Evolutionary conservation across 2,113 vertebrate genomes (phyloP).

Genomic region (Dicrurus megarhynchus): DNA sequence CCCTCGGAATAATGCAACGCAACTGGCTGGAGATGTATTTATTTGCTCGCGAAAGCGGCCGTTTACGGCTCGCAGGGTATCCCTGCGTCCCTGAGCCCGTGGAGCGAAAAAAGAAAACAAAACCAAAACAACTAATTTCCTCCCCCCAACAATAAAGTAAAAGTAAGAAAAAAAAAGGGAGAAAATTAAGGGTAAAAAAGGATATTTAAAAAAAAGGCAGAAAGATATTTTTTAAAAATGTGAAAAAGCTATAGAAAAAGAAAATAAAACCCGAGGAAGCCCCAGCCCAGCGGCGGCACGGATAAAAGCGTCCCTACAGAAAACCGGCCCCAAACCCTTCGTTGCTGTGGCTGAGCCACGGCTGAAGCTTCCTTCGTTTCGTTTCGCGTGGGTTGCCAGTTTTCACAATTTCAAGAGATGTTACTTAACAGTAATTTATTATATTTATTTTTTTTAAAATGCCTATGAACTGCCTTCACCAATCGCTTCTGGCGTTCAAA

Average conservation of each 20-base stretch:
- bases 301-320: not conserved
- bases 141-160: not conserved
- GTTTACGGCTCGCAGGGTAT: not conserved
- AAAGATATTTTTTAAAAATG: not conserved
- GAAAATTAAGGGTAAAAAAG: fast-evolving
- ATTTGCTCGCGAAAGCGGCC: conserved; percentile 2
- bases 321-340: not conserved
- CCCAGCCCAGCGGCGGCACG: not conserved
- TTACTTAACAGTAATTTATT: not conserved
- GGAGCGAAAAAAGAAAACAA: not conserved
- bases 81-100: not conserved
- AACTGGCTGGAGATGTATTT: conserved; percentile 42
- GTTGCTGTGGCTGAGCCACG: not conserved
- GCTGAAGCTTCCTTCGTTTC: not conserved
- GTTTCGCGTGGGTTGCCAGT: not conserved
- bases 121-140: not conserved
- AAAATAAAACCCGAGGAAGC: not conserved
- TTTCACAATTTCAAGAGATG: not conserved
- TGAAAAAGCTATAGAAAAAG: not conserved
- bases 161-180: fast-evolving
- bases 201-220: fast-evolving
- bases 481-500: not conserved
- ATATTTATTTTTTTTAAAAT: not conserved
- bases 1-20: conserved; percentile 34
- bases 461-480: not conserved